Evolutionary conservation across 1,140 invertebrate genomes (phyloP).

Genomic region (Ephestia elutella): DNA sequence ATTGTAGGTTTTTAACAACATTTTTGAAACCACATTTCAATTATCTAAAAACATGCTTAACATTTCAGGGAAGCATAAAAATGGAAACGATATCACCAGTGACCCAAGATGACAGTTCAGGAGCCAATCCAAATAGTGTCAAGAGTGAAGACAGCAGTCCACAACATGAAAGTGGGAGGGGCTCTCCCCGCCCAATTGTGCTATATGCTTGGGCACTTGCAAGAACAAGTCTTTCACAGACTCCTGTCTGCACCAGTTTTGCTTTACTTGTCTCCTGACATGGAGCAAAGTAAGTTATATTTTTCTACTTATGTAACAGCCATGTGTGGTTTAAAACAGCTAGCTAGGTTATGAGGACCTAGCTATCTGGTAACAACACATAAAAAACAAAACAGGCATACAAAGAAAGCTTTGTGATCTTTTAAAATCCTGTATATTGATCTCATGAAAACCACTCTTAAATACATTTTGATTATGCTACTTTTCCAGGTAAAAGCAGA

Average conservation of each 20-base stretch:
- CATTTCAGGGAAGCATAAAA: background rate
- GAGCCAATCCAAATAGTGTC: constrained; percentile 45
- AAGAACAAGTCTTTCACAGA: constrained; percentile 93
- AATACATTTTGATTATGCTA: constrained; percentile 4
- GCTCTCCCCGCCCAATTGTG: constrained; percentile 88
- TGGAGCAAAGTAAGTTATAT: constrained; percentile 88
- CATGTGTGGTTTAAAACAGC: too few species aligned
- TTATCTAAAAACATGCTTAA: too few species aligned
- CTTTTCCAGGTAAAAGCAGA: constrained; percentile 86
- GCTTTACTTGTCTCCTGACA: constrained; percentile 92
- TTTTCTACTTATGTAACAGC: background rate
- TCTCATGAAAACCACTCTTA: too few species aligned
- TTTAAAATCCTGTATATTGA: too few species aligned
- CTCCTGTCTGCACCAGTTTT: constrained; percentile 94
- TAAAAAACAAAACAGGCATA: too few species aligned
- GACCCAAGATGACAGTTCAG: constrained; percentile 44
- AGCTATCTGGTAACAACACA: too few species aligned
- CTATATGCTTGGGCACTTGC: constrained; percentile 91
- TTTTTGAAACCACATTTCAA: too few species aligned
- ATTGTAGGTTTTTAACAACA: too few species aligned
- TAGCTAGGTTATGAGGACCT: too few species aligned
- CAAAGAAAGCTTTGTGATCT: too few species aligned
- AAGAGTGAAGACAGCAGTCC: constrained; percentile 61
- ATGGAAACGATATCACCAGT: constrained; percentile 52
- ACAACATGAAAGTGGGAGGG: constrained; percentile 52